phyloP scores from a whole-genome alignment of 2,113 vertebrate genomes.

The Amblyornis subalaris region DNA sequence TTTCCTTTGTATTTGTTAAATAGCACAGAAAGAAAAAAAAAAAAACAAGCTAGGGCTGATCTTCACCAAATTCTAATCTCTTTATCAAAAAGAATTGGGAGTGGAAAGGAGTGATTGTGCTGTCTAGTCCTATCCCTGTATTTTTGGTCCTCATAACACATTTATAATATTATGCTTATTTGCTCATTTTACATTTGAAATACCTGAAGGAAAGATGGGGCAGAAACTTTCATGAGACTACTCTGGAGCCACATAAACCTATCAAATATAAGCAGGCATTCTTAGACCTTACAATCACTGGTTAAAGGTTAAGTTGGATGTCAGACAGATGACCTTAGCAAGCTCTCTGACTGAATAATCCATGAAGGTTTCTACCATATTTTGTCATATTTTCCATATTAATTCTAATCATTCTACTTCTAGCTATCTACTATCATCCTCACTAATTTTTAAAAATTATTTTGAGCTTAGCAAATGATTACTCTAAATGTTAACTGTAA shows the following conservation, averaged over 20 bases:
- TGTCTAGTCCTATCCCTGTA: background rate
- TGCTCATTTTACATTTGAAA: background rate
- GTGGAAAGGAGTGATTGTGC: background rate
- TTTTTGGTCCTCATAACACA: background rate
- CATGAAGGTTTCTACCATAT: background rate
- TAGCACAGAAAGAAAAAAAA: background rate
- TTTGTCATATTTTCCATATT: background rate
- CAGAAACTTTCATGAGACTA: background rate
- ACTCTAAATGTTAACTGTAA: background rate
- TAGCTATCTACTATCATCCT: background rate
- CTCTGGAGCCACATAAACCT: background rate
- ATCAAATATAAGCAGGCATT: background rate
- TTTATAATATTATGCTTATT: background rate
- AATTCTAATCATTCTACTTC: background rate
- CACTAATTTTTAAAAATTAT: background rate
- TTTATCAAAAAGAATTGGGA: background rate
- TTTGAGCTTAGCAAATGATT: background rate
- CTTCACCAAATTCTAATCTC: background rate
- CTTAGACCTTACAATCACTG: background rate
- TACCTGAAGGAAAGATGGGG: background rate
- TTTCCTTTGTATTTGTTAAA: background rate
- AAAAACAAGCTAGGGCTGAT: background rate
- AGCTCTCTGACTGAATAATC: background rate
- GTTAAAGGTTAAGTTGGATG: background rate
- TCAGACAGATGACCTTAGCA: background rate